A percentile compares a stretch with the other conserved stretches of the same genome.
Evolutionary conservation across 2,888 invertebrate genomes (phyloP).

Genomic region (Agonopterix alstromeriana): DNA sequence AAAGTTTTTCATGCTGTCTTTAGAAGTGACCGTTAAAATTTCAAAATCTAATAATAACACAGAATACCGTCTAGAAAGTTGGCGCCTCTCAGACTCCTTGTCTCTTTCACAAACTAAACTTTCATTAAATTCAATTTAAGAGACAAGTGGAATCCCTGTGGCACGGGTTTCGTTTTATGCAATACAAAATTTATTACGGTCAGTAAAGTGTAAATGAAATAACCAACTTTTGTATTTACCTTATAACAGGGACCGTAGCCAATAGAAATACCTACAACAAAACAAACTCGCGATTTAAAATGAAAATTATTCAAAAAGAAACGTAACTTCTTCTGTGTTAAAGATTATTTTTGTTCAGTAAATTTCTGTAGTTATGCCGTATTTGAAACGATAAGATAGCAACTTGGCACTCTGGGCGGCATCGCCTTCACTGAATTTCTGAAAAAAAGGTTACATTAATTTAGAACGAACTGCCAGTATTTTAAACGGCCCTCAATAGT

Average conservation of each 20-base stretch:
- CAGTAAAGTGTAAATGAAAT: slow-evolving; percentile 38
- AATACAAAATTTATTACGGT: slow-evolving; percentile 62
- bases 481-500: slow-evolving; percentile 52
- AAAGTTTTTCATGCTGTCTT: too few species aligned
- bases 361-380: slow-evolving; percentile 4
- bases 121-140: slow-evolving; percentile 29
- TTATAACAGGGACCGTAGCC: slow-evolving; percentile 43
- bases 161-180: slow-evolving; percentile 20
- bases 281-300: slow-evolving; percentile 10
- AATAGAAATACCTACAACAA: slow-evolving; percentile 54
- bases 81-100: slow-evolving; percentile 25
- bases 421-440: slow-evolving; percentile 49
- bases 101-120: slow-evolving; percentile 21
- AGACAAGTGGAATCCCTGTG: slow-evolving; percentile 37
- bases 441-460: slow-evolving; percentile 65
- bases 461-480: slow-evolving; percentile 51
- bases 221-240: slow-evolving; percentile 46
- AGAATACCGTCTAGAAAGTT: slow-evolving; percentile 5
- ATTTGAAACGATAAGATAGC: slow-evolving; percentile 2
- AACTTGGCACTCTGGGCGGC: slow-evolving; percentile 54
- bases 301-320: slow-evolving; percentile 2
- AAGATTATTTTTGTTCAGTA: slow-evolving; percentile 9
- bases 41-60: neutral
- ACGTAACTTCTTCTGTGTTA: slow-evolving; percentile 8
- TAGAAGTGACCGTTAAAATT: too few species aligned